Base-by-base conservation (phyloP, 2,113 vertebrate species). In the Atractosteus spatula region DNA sequence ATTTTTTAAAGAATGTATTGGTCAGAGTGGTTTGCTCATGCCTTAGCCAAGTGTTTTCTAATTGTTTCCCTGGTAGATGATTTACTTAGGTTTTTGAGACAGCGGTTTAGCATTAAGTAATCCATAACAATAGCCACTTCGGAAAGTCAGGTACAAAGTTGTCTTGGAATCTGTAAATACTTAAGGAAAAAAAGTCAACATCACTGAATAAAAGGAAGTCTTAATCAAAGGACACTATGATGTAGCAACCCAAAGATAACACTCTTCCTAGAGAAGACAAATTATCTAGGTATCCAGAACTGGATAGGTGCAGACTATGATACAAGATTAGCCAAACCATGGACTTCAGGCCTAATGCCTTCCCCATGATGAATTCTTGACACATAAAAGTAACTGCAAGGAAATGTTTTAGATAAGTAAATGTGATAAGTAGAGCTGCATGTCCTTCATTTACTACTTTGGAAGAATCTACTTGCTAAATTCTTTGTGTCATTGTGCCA, bases 31-130 rank as follows among this genome's bases (percentile, higher is more conserved):
- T 73, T 75, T 72, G 69, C 74, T 62, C 67, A 59, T 47, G 41
- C 65, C 8, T 8, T 44, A 10, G 66, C 54, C 62, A 45, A 17
- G 66, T 64, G 65, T 65, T 62, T 47, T 14, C 51, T 68, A 62
- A 66, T 74, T 63, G 68, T 71, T 69, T 8, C 54, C 65, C 43
- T 45, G 41, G 71, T 71, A 44, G 59, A 74, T 71, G 8, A 78
- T 82, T 77, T 55, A 80, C 75, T 55, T 54, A 6, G 13, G 55
- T 56, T 69, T 55, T 65, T 29, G 44, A 13, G 47, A 70, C 63
- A 55, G 63, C 3, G 10, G 44, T 71, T 74, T 45, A 71, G 68
- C 47, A 63, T 59, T 62, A 69, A 57, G 57, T 29, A 16, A 72
- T 69, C 66, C 43, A 74, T 68, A 65, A 62, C 56, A 61, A 42